Conservation (phyloP, 2,797 vertebrate species). For the Tamandua tetradactyla region DNA sequence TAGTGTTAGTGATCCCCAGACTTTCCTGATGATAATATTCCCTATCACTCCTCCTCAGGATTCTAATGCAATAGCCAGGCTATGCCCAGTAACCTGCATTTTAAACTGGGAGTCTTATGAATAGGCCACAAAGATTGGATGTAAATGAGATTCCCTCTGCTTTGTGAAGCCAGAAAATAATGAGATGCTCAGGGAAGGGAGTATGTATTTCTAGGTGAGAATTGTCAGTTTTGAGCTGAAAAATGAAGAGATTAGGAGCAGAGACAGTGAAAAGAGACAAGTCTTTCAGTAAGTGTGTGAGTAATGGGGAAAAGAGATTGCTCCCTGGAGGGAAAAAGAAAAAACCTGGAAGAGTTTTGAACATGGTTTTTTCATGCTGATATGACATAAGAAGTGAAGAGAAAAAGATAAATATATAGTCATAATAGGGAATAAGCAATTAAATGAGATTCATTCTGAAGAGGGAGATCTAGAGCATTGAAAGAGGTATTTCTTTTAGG, state of each 20-base stretch:
- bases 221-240: neutral
- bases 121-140: neutral
- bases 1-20: neutral
- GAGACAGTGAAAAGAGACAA: neutral
- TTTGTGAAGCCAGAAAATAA: neutral
- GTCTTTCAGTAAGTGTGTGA: neutral
- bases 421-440: neutral
- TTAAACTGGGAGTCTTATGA: neutral
- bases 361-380: neutral
- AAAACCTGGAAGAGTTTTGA: neutral
- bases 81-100: neutral
- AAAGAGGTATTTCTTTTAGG: neutral
- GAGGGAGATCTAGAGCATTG: neutral
- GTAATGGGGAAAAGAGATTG: neutral
- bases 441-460: neutral
- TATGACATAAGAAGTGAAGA: neutral
- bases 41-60: neutral
- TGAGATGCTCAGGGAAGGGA: neutral
- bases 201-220: neutral
- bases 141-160: neutral
- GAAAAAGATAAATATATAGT: neutral
- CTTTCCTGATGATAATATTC: neutral
- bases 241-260: neutral
- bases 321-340: neutral
- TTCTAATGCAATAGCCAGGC: neutral